Evolutionary conservation across 2,113 vertebrate species (phyloP), one percentile per base, ranked within the genome.

Genomic region (Catharus bicknelli): DNA sequence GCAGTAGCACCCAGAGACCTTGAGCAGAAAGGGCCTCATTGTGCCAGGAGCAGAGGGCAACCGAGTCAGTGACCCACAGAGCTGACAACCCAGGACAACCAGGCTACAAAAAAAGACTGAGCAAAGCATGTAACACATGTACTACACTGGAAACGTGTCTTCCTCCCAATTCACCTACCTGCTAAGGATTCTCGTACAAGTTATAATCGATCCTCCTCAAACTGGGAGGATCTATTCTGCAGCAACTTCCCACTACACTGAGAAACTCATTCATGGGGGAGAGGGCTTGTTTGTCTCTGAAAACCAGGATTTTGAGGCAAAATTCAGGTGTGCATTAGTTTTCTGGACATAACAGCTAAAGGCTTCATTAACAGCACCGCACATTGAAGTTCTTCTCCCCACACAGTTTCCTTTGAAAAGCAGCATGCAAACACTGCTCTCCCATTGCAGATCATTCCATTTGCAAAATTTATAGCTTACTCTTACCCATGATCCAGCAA

Each of bases 1-100:
- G 88, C 83, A 91, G 89, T 16, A 90, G 82, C 92, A 94, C 86
- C 88, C 81, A 42, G 75, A 90, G 93, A 95, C 93, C 92, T 90
- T 70, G 78, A 85, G 93, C 82, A 88, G 88, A 91, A 96, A 92
- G 68, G 51, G 75, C 72, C 82, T 91, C 47, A 0, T 9, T 77
- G 68, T 91, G 87, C 75, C 87, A 94, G 87, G 68, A 86, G 83
- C 53, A 77, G 75, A 82, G 50, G 40, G 58, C 78, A 83, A 89
- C 4, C 0, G 3, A 76, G 84, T 77, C 93, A 67, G 75, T 69
- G 87, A 93, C 89, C 91, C 75, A 91, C 69, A 80, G 64, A 66
- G 62, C 51, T 70, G 55, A 53, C 75, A 86, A 66, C n/a, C 55
- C 90, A 67, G 90, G 66, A 85, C 43, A 91, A 32, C 7, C 50